Evolutionary conservation across 2,888 invertebrate species (phyloP).

Genomic region (Stenodera caucasica): DNA sequence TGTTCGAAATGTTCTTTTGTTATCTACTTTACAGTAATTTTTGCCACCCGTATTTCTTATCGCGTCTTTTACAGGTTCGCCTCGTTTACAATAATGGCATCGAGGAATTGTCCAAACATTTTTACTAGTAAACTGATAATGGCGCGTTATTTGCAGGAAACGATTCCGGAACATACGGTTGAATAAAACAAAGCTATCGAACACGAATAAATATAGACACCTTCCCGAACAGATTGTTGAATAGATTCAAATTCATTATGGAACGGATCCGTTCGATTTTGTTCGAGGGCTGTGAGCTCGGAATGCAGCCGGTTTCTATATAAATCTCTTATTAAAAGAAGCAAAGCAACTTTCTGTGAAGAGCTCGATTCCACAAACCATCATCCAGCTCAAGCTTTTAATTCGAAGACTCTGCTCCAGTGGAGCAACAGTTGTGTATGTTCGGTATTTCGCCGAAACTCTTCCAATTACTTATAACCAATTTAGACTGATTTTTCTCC

Average conservation of each 20-base stretch:
- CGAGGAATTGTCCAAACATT: constrained; percentile 29
- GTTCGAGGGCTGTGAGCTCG: too few species aligned
- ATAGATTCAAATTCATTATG: too few species aligned
- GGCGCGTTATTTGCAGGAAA: constrained; percentile 12
- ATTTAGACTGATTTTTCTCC: neutral
- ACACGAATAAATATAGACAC: neutral
- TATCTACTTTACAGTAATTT: constrained; percentile 46
- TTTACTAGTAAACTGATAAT: constrained; percentile 11
- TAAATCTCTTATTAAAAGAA: neutral
- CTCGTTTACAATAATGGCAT: constrained; percentile 29
- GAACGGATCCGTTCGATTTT: too few species aligned
- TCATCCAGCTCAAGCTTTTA: neutral
- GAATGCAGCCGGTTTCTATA: too few species aligned
- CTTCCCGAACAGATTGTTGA: too few species aligned
- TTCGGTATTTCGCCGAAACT: neutral
- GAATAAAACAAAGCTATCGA: constrained; percentile 14
- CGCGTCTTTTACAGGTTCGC: constrained; percentile 35
- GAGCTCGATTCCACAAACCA: neutral
- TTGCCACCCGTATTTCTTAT: constrained; percentile 47
- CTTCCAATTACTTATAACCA: neutral
- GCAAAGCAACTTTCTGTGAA: neutral
- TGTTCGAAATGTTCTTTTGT: constrained; percentile 44
- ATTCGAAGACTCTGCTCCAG: too few species aligned
- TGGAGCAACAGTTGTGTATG: constrained; percentile 24
- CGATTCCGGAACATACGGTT: constrained; percentile 13